Percentiles rank a stretch among this genome's conserved stretches.
These are phyloP conservation scores for Cynopterus brachyotis DNA, from an alignment of 2,113 vertebrate species.

Conservation along the genomic window DNA sequence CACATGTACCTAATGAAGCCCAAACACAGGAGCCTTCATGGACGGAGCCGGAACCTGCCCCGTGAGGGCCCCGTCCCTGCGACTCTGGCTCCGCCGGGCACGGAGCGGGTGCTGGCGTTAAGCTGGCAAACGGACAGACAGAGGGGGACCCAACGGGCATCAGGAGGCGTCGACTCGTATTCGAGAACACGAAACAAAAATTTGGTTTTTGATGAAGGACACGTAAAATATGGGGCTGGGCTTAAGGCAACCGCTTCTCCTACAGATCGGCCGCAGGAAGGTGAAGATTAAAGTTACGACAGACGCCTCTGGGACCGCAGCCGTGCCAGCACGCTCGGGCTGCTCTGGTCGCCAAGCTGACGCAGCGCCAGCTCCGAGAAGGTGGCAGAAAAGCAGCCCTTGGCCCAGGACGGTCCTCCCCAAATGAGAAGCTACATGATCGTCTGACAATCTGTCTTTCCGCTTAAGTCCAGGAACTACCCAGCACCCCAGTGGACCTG, in stretches of 20 bases:
- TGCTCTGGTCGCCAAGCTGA: not conserved
- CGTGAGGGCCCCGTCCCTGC: not conserved
- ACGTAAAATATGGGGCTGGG: not conserved
- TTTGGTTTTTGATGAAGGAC: not conserved
- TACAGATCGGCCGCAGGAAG: not conserved
- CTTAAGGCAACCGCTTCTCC: not conserved
- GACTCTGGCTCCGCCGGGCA: not conserved
- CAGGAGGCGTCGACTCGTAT: not conserved
- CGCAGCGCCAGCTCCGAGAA: not conserved
- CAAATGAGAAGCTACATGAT: not conserved
- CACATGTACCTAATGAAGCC: not conserved
- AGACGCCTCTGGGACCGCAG: not conserved
- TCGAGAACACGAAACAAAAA: not conserved
- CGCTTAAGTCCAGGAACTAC: not conserved
- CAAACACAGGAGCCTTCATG: accelerated
- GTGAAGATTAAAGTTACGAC: not conserved
- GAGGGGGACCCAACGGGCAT: not conserved
- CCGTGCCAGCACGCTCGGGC: accelerated
- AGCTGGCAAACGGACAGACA: not conserved
- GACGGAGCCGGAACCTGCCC: not conserved
- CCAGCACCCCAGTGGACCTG: not conserved
- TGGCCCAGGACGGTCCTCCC: not conserved
- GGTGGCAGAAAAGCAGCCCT: not conserved
- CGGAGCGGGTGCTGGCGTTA: not conserved
- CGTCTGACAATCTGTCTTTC: not conserved